Percentiles rank a stretch among this genome's conserved stretches.
These are phyloP conservation scores for Muscicapa adusta DNA, from an alignment of 2,113 vertebrate species.

Conservation along the genomic window DNA sequence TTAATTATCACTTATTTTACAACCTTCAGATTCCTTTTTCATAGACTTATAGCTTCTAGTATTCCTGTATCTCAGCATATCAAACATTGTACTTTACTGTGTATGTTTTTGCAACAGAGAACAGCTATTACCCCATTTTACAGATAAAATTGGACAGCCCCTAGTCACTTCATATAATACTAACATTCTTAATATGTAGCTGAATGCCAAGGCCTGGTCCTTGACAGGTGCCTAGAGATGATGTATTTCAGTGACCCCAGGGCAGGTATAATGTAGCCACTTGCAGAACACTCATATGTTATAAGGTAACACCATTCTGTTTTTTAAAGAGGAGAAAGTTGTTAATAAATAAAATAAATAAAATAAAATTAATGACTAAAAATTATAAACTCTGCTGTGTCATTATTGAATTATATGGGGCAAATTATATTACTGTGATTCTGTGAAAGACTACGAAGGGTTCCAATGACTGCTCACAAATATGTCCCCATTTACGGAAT, in stretches of 20 bases:
- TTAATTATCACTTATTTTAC: background rate
- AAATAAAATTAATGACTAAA: background rate
- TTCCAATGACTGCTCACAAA: background rate
- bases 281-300: background rate
- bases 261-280: background rate
- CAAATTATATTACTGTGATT: background rate
- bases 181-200: background rate
- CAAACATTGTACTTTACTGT: background rate
- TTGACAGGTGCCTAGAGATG: background rate
- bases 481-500: background rate
- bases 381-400: rapidly evolving
- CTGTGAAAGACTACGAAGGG: background rate
- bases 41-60: background rate
- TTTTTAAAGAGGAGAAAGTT: background rate
- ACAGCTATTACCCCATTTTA: background rate
- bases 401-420: background rate
- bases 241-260: background rate
- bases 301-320: background rate
- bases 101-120: background rate
- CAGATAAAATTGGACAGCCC: background rate
- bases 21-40: background rate
- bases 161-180: background rate
- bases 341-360: background rate
- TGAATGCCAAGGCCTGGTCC: background rate
- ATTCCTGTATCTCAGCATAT: background rate